Evolutionary conservation across 2,797 vertebrate genomes (phyloP), one percentile per base, ranked within the genome.

Genomic region (Melanogrammus aeglefinus): DNA sequence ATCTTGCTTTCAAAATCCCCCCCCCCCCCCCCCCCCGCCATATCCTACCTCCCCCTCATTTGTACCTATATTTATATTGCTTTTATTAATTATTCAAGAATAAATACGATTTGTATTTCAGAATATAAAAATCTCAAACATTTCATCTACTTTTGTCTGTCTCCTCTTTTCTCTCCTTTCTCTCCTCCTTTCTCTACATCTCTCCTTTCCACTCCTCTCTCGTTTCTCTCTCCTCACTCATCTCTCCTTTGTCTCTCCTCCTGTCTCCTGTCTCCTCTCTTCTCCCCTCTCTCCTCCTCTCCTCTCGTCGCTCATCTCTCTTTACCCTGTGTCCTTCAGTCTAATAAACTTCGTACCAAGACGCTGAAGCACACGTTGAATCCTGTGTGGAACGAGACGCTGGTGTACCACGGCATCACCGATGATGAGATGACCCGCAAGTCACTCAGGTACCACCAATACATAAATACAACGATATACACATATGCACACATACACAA

Each of bases 381-480:
- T 79, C 96, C 95, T 0, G 78, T 93, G 77, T 98, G 96, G 96
- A 98, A 97, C 0, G 97, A 99, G 92, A 96, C 94, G 0, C 93
- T 99, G 18, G 90, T 96, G 70, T 98, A 99, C 82, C 96, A 98
- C 0, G 97, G 97, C 78, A 96, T 99, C 91, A 97, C 96, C 0
- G 96, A 96, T 0, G 97, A 98, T n/a, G 97, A 99, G 85, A 96
- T 99, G 96, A 94, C 96, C 18, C 95, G 96, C 72, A 98, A 98
- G 88, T 98, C 96, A 0, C 95, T 99, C 72, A 95, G 97, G 97
- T 72, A 72, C 18, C 70, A 18, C 33, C 31, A 12, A 75, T 2
- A 24, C 31, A 35, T 8, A 1, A 27, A 29, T 33, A 29, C 69
- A 13, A 5, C 1, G 24, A 18, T 6, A 33, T 3, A 33, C 27